A percentile compares a stretch with the other conserved stretches of the same genome.
Conservation (phyloP, 2,113 vertebrate genomes). For the Rhinichthys klamathensis region DNA sequence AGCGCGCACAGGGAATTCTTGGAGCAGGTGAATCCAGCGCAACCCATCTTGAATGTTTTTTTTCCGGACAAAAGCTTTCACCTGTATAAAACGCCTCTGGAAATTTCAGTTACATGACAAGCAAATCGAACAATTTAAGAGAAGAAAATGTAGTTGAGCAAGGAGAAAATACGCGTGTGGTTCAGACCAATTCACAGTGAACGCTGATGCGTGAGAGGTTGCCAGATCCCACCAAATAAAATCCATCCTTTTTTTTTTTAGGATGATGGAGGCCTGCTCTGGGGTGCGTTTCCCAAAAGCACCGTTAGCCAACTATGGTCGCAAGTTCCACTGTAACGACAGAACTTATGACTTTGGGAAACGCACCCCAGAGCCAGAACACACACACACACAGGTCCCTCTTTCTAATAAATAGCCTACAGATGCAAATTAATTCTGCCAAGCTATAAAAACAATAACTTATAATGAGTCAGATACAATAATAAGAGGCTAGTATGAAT, state of each 20-base stretch:
- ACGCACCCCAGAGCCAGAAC: neutral
- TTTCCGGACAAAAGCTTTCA: neutral
- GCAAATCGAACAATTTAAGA: neutral
- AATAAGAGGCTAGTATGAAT: neutral
- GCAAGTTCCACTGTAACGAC: too few species aligned
- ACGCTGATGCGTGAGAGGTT: constrained; percentile 6
- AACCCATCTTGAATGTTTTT: constrained; percentile 64
- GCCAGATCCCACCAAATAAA: constrained; percentile 43
- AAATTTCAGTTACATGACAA: constrained; percentile 26
- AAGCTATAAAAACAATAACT: neutral
- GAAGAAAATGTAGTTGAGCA: neutral
- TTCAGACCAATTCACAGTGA: constrained; percentile 23
- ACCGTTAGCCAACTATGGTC: too few species aligned
- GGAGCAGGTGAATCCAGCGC: constrained; percentile 77
- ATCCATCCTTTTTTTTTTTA: neutral
- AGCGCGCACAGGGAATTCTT: constrained; percentile 75
- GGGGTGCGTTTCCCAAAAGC: too few species aligned
- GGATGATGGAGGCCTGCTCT: neutral
- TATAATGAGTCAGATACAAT: neutral
- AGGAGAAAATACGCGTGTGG: constrained; percentile 11
- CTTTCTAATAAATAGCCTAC: too few species aligned
- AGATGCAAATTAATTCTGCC: too few species aligned
- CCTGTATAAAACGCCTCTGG: neutral
- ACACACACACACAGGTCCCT: too few species aligned
- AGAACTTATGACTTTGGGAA: too few species aligned